Percentiles rank a stretch among this genome's conserved stretches.
Evolutionary conservation across 2,888 invertebrate genomes (phyloP).

Genomic region (Exocentrus adspersus): DNA sequence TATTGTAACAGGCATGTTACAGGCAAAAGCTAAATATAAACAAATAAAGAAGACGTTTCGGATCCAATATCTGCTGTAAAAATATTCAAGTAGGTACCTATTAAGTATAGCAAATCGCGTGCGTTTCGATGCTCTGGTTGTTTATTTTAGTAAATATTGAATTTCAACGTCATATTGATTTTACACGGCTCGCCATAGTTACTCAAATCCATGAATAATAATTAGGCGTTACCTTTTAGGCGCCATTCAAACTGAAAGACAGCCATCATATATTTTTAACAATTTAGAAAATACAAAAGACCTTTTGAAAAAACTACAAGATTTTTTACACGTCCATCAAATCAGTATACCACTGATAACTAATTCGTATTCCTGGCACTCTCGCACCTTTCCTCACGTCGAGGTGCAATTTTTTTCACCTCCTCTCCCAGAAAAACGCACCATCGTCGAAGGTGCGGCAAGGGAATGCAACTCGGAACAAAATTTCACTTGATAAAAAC

Average conservation of each 20-base stretch:
- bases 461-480: slow-evolving; percentile 3
- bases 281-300: no score
- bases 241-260: no score
- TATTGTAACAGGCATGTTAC: no score
- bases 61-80: no score
- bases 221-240: not conserved
- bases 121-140: slow-evolving; percentile 9
- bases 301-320: no score
- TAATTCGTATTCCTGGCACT: not conserved
- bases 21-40: no score
- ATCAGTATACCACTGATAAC: no score
- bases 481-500: slow-evolving; percentile 17
- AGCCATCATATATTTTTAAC: no score
- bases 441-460: slow-evolving; percentile 13
- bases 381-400: not conserved
- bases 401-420: not conserved
- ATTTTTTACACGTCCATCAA: no score
- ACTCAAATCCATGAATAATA: not conserved
- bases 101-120: slow-evolving; percentile 21
- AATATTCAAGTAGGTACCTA: not conserved
- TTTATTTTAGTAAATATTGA: slow-evolving; percentile 21
- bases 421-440: not conserved
- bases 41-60: no score
- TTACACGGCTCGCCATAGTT: not conserved
- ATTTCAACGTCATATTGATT: slow-evolving; percentile 19